Percentiles rank a stretch among this genome's conserved stretches.
Evolutionary conservation across 2,113 vertebrate species (phyloP).

Genomic region (Rhabdornis inornatus): DNA sequence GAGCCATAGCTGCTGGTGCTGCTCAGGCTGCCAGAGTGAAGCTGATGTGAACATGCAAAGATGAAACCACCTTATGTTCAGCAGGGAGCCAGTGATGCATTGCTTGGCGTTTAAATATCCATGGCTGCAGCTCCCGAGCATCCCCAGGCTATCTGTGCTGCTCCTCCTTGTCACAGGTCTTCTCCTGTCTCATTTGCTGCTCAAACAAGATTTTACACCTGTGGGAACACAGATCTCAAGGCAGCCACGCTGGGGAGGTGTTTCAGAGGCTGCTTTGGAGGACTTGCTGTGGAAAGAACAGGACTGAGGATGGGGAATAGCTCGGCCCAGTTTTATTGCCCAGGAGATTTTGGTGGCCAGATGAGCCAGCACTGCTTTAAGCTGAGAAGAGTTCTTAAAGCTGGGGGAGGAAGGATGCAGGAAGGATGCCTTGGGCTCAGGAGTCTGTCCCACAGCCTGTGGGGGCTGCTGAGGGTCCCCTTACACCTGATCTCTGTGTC

Average conservation of each 20-base stretch:
- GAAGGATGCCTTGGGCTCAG: not conserved
- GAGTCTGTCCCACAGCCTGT: not conserved
- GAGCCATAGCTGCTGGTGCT: not conserved
- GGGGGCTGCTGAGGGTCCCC: not conserved
- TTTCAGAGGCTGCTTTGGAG: not conserved
- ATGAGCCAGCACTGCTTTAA: not conserved
- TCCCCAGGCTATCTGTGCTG: not conserved
- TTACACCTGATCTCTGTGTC: not conserved
- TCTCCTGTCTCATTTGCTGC: not conserved
- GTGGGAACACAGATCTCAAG: not conserved
- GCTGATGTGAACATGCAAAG: not conserved
- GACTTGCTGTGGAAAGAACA: not conserved
- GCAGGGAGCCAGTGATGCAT: not conserved
- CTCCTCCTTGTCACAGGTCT: not conserved
- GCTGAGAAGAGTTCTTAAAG: not conserved
- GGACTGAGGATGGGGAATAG: not conserved
- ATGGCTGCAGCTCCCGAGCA: not conserved
- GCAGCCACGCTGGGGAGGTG: not conserved
- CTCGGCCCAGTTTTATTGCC: fast-evolving
- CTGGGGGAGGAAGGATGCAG: not conserved
- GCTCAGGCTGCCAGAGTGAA: not conserved
- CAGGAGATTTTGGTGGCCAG: not conserved
- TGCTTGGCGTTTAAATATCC: not conserved
- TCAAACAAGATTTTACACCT: not conserved
- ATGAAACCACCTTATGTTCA: conserved; percentile 1